These are phyloP conservation scores for Pseudocheirus occidentalis DNA, from an alignment of 2,797 vertebrate species.

Conservation along the genomic window DNA sequence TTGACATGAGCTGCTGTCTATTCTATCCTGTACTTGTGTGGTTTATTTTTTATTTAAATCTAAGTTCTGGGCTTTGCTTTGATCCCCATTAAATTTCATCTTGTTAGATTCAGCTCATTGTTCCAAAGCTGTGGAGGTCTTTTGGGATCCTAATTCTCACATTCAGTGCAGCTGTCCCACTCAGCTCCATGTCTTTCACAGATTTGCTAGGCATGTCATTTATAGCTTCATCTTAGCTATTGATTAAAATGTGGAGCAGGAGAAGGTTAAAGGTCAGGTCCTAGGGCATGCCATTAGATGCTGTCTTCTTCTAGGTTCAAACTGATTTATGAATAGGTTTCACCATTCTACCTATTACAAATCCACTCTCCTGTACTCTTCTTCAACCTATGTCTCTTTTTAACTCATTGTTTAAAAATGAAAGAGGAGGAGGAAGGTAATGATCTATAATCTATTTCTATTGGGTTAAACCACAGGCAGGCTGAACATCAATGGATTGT, in stretches of 20 bases:
- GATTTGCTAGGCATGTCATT: neutral
- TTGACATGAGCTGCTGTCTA: neutral
- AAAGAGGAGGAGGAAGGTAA: neutral
- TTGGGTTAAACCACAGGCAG: conserved; percentile 45
- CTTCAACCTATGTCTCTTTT: neutral
- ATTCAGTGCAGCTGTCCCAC: neutral
- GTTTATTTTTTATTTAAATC: neutral
- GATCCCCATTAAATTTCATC: neutral
- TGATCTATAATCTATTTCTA: conserved; percentile 11
- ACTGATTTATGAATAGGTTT: neutral
- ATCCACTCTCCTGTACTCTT: neutral
- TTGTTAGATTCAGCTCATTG: neutral
- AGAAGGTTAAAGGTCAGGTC: neutral
- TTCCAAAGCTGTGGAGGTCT: neutral
- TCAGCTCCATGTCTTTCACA: neutral
- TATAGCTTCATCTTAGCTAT: neutral
- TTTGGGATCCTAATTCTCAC: neutral
- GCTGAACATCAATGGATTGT: conserved; percentile 45
- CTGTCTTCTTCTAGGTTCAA: neutral
- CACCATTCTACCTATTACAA: neutral
- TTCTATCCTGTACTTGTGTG: neutral
- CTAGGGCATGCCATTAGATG: neutral
- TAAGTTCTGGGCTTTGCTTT: neutral
- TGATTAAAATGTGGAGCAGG: neutral
- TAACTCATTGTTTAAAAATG: neutral